A percentile compares a stretch with the other conserved stretches of the same genome.
phyloP scores from a whole-genome alignment of 1,140 invertebrate species.

The Cherax quadricarinatus region DNA sequence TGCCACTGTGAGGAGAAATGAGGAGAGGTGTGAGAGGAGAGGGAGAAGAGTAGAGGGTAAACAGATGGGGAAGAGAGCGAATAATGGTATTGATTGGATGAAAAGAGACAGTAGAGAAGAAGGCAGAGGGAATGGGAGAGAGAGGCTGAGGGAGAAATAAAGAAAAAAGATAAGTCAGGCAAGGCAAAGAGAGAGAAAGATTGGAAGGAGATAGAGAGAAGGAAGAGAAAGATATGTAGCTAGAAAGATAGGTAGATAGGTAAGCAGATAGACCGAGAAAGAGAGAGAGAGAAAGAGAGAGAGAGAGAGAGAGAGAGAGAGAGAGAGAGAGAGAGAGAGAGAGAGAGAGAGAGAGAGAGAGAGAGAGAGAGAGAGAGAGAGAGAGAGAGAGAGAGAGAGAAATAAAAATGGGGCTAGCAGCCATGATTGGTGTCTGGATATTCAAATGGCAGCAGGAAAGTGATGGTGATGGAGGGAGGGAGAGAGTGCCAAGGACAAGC shows the following conservation, averaged over 20 bases:
- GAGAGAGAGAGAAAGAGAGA: background rate
- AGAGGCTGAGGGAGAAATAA: too few species aligned
- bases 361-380: constrained; percentile 4
- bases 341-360: background rate
- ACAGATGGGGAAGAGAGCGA: too few species aligned
- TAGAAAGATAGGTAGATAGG: too few species aligned
- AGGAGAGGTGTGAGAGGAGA: constrained; percentile 1
- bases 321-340: background rate
- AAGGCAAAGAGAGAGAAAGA: background rate
- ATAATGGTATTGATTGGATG: background rate
- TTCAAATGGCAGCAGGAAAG: too few species aligned
- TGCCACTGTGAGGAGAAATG: background rate
- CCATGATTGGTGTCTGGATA: background rate
- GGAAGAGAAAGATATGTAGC: background rate
- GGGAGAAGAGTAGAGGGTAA: background rate
- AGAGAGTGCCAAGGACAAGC: too few species aligned
- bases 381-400: background rate
- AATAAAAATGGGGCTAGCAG: background rate
- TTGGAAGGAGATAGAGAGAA: too few species aligned
- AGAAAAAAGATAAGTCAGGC: background rate
- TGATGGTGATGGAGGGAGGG: too few species aligned
- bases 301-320: background rate
- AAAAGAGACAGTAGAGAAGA: too few species aligned
- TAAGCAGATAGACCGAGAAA: background rate
- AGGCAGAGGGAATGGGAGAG: too few species aligned